Conservation (phyloP, 2,113 vertebrate species). For the Microcebus ravelobensis region DNA sequence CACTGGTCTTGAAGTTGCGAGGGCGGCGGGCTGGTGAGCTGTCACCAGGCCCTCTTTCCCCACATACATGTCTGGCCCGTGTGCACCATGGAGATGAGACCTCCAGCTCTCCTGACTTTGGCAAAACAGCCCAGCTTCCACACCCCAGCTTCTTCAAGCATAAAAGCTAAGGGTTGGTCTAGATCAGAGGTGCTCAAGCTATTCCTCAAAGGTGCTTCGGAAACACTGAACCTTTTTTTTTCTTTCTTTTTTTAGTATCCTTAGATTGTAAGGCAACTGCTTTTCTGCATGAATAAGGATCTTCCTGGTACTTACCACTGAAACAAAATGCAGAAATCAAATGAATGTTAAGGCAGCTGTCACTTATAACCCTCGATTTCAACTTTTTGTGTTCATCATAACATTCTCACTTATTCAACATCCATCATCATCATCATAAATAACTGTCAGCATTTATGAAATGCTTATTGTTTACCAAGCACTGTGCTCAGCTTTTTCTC, state of each 20-base stretch:
- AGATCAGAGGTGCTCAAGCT: not conserved
- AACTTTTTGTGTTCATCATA: not conserved
- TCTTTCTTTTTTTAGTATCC: not conserved
- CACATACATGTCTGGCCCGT: not conserved
- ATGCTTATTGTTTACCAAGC: not conserved
- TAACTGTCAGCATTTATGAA: not conserved
- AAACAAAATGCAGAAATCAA: not conserved
- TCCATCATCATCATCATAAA: not conserved
- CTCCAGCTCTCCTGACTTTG: not conserved
- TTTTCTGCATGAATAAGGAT: not conserved
- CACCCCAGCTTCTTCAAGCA: not conserved
- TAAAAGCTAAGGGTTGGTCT: not conserved
- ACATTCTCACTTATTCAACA: not conserved
- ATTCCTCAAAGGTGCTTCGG: not conserved
- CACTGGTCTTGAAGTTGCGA: not conserved
- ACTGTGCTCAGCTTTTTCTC: not conserved
- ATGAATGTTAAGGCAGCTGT: not conserved
- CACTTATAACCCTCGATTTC: not conserved
- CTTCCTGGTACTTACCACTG: not conserved
- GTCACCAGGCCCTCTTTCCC: too few species aligned
- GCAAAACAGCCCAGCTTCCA: not conserved
- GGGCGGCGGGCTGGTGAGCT: not conserved
- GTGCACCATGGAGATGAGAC: not conserved
- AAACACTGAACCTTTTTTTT: not conserved
- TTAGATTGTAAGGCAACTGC: not conserved